Base-by-base conservation (phyloP, 2,888 invertebrate genomes). In the Rhodophaea formosa region DNA sequence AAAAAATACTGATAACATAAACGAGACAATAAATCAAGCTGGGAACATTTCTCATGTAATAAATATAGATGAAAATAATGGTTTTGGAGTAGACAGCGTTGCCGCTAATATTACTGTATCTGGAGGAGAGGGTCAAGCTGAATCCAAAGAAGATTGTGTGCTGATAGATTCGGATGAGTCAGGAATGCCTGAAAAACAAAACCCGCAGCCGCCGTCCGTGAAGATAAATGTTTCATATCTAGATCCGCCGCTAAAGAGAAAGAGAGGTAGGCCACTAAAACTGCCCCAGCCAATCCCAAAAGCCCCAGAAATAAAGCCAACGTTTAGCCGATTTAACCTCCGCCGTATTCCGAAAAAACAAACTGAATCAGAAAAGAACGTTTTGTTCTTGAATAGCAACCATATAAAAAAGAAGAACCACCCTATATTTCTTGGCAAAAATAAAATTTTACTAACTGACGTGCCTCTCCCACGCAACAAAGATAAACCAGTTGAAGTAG, bases 361-460 rank as follows among this genome's bases (percentile, higher is more conserved):
- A 6, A 44, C 6, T 17, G 15, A 53, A 10, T 5, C 7, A 0
- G 29, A 29, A 1, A 64, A 69, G 53, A 69, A 63, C 53, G 58
- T 70, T 59, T 58, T 80, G 57, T 68, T 68, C 58, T 53, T 79
- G 45, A 78, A 69, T 54, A 71, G 69, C 44, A 69, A 70, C 62
- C 60, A 71, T 52, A 58, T 72, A 14, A 61, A 64, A 45, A 58
- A 66, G 45, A 59, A 65, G 2, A 29, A 66, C 5, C 71, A 62
- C 62, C 84, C 83, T 7, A 78, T 87, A 74, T 80, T 62, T 64
- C 70, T 89, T 14, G 89, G 86, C 1, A 75, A 78, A 58, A 82
- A 85, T 67, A 83, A 84, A 77, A 83, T 89, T 63, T 72, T 89
- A 57, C 62, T 89, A n/a, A 86, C 84, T n/a, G 79, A 82, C 30